phyloP scores from a whole-genome alignment of 2,888 invertebrate species.

The Philonicus albiceps region DNA sequence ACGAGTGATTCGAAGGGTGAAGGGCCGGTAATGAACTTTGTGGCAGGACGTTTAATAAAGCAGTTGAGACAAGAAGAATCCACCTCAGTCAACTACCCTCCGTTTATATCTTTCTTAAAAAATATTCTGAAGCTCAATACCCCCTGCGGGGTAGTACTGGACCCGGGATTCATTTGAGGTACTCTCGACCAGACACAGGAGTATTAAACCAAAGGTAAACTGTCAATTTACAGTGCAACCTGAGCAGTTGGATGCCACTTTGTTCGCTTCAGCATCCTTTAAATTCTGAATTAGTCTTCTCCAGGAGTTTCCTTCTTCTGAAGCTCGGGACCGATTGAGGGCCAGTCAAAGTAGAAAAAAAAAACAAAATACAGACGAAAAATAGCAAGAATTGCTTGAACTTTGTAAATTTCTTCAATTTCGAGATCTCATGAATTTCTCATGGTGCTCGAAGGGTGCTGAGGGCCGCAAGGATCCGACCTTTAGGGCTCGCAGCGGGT shows the following conservation, averaged over 20 bases:
- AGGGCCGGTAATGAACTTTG: neutral
- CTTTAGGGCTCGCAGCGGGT: neutral
- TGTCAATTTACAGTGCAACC: neutral
- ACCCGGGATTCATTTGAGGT: neutral
- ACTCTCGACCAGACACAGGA: neutral
- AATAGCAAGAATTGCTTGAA: neutral
- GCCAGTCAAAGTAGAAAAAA: neutral
- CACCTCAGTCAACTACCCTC: neutral
- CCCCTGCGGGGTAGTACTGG: neutral
- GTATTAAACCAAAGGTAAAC: neutral
- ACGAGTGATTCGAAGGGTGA: neutral
- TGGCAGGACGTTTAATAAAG: neutral
- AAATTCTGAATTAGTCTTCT: neutral
- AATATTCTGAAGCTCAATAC: neutral
- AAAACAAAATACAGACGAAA: neutral
- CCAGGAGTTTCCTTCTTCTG: neutral
- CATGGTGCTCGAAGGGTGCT: neutral
- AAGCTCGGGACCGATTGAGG: neutral
- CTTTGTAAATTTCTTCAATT: slow-evolving; percentile 26
- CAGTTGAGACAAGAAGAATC: neutral
- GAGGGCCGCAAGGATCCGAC: neutral
- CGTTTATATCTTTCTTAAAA: neutral
- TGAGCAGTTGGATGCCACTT: neutral
- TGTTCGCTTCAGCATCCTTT: neutral
- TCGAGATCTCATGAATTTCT: slow-evolving; percentile 25